Percentiles rank a stretch among this genome's conserved stretches.
These are phyloP conservation scores for Hydraecia micacea DNA, from an alignment of 2,888 invertebrate genomes.

Conservation along the genomic window DNA sequence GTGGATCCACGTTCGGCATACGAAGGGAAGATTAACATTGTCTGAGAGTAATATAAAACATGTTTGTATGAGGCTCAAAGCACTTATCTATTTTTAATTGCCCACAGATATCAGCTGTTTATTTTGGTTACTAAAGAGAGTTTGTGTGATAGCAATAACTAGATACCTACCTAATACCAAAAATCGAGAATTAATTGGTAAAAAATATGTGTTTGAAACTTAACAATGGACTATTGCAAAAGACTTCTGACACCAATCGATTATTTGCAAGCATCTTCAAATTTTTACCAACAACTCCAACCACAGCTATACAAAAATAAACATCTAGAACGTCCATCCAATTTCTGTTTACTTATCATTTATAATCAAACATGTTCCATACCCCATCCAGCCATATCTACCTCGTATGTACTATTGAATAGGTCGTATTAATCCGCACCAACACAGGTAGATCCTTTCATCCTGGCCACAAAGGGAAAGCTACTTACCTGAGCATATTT, in stretches of 20 bases:
- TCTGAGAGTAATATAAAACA: background rate
- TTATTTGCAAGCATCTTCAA: background rate
- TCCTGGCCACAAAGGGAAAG: constrained; percentile 68
- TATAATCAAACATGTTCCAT: background rate
- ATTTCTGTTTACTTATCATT: background rate
- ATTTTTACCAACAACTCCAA: too few species aligned
- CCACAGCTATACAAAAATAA: background rate
- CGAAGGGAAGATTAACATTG: background rate
- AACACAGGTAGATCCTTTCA: constrained; percentile 67
- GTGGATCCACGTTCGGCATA: too few species aligned
- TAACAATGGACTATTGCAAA: background rate
- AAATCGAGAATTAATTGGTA: background rate
- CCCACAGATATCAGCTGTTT: too few species aligned
- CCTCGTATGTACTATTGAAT: constrained; percentile 58
- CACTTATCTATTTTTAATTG: too few species aligned
- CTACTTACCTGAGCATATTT: constrained; percentile 62
- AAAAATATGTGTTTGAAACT: background rate
- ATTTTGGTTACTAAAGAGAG: too few species aligned
- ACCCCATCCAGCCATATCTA: constrained; percentile 48
- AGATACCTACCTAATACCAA: background rate
- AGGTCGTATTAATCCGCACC: constrained; percentile 64
- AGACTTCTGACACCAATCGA: background rate
- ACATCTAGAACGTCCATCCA: background rate
- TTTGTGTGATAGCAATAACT: background rate
- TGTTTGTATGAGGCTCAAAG: background rate